These are phyloP conservation scores for Crematogaster levior DNA, from an alignment of 2,888 invertebrate species.

Conservation along the genomic window DNA sequence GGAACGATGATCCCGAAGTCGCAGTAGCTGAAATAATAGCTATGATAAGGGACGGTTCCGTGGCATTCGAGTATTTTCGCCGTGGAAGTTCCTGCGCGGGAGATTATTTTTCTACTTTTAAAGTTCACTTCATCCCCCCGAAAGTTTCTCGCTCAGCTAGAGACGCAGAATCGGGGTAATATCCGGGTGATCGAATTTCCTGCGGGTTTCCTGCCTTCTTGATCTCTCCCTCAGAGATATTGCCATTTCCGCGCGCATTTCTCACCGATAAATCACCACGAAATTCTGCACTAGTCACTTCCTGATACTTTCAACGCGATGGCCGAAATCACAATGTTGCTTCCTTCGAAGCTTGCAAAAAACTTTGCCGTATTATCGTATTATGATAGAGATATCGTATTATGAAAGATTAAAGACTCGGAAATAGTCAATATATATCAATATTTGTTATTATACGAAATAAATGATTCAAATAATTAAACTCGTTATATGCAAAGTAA, in stretches of 20 bases:
- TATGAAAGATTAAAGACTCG: background rate
- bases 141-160: conserved; percentile 48
- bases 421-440: background rate
- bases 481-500: too few species aligned
- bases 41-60: background rate
- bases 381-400: too few species aligned
- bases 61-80: conserved; percentile 7
- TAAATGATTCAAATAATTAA: too few species aligned
- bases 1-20: background rate
- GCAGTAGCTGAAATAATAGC: conserved; percentile 32
- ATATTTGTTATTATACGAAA: background rate
- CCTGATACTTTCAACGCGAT: conserved; percentile 30
- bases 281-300: conserved; percentile 46
- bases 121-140: conserved; percentile 33
- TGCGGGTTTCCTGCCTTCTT: conserved; percentile 51
- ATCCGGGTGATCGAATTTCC: conserved; percentile 58
- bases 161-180: conserved; percentile 58
- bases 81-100: conserved; percentile 15
- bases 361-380: background rate
- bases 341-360: background rate
- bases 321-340: conserved; percentile 25
- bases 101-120: conserved; percentile 52
- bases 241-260: conserved; percentile 46
- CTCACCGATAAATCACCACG: conserved; percentile 46
- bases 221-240: conserved; percentile 54